Conservation (phyloP, 2,888 invertebrate species). For the Liodrosophila aerea region DNA sequence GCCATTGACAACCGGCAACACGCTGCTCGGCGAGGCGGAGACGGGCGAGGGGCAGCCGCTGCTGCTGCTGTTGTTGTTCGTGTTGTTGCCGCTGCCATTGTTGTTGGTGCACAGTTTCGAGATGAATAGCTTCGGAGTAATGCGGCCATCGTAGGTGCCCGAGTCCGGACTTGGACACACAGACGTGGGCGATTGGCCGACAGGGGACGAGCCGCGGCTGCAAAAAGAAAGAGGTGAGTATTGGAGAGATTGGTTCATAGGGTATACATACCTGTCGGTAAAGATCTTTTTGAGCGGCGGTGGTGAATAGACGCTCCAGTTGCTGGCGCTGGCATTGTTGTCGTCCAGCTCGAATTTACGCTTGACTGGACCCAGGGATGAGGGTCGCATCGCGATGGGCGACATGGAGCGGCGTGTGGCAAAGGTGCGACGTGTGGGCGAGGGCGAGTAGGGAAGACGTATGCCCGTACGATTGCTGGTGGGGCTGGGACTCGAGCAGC, state of each 20-base stretch:
- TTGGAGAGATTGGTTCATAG: too few relatives aligned
- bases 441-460: constrained; percentile 86
- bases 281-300: constrained; percentile 82
- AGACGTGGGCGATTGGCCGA: constrained; percentile 82
- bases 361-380: constrained; percentile 87
- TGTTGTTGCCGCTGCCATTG: constrained; percentile 53
- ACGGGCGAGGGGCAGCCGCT: constrained; percentile 81
- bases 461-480: constrained; percentile 82
- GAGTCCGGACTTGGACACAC: constrained; percentile 82
- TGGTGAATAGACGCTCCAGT: constrained; percentile 81
- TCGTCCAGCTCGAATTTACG: constrained; percentile 83
- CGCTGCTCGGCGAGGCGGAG: constrained; percentile 77
- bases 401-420: constrained; percentile 93
- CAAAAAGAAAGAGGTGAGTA: constrained; percentile 37
- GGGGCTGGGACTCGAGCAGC: constrained; percentile 86
- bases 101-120: constrained; percentile 81
- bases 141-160: constrained; percentile 82
- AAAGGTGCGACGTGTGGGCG: constrained; percentile 92
- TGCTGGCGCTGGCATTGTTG: constrained; percentile 65
- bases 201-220: constrained; percentile 82
- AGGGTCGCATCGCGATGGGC: constrained; percentile 92
- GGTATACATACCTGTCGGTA: constrained; percentile 81
- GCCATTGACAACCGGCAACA: constrained; percentile 32
- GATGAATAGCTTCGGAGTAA: constrained; percentile 82
- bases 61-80: constrained; percentile 68